phyloP scores from a whole-genome alignment of 1,140 invertebrate species.

The Pseudomyrmex cubaensis region DNA sequence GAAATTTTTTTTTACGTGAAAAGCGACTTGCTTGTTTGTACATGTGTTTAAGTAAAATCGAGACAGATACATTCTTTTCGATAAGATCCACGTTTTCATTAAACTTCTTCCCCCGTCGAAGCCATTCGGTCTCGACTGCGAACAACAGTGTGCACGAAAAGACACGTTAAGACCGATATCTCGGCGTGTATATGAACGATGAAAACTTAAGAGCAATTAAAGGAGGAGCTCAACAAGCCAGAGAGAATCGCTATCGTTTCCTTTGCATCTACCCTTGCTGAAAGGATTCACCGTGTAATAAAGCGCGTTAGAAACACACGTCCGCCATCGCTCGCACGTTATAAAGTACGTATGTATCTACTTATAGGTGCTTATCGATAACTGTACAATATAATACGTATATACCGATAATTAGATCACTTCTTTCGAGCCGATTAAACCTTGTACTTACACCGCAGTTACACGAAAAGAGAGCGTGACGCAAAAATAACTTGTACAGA shows the following conservation, averaged over 20 bases:
- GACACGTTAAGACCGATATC: constrained; percentile 75
- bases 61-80: too few species aligned
- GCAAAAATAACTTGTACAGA: too few species aligned
- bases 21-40: too few species aligned
- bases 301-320: constrained; percentile 69
- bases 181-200: constrained; percentile 75
- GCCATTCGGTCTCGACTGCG: constrained; percentile 27
- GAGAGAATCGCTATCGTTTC: constrained; percentile 82
- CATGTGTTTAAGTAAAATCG: too few species aligned
- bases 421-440: constrained; percentile 41
- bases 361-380: too few species aligned
- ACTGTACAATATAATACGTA: constrained; percentile 58
- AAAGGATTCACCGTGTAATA: constrained; percentile 80
- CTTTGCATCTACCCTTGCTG: constrained; percentile 80
- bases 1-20: too few species aligned
- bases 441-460: too few species aligned
- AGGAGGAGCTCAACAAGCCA: constrained; percentile 82
- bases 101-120: constrained; percentile 11
- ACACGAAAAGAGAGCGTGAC: too few species aligned
- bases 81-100: constrained; percentile 9
- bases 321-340: constrained; percentile 54
- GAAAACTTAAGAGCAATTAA: constrained; percentile 81
- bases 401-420: constrained; percentile 68
- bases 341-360: constrained; percentile 66
- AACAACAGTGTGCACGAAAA: neutral